Conservation (phyloP, 92 coral and sea anemone species). For the Montipora capitata region DNA sequence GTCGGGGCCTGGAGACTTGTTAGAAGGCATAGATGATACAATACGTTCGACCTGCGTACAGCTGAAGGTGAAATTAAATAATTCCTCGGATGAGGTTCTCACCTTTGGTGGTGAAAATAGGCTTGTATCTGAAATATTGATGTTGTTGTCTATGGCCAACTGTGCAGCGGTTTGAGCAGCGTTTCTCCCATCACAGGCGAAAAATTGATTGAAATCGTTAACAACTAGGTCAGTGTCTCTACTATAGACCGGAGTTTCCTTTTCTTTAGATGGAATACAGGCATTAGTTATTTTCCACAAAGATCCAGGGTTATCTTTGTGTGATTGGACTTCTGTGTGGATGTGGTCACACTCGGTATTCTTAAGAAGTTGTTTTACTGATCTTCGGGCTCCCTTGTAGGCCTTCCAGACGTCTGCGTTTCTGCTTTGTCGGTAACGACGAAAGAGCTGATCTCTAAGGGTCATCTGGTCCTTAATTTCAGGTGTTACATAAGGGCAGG, state of each 20-base stretch:
- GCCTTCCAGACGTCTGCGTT: conserved; percentile 7
- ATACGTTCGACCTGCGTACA: conserved; percentile 22
- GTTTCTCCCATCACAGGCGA: conserved; percentile 43
- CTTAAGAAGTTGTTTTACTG: conserved; percentile 16
- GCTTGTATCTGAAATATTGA: neutral
- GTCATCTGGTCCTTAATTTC: conserved; percentile 40
- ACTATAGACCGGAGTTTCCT: conserved; percentile 39
- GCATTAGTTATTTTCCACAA: conserved; percentile 47
- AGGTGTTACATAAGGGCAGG: conserved; percentile 74
- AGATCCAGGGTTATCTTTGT: conserved; percentile 14
- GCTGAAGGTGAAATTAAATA: conserved; percentile 31
- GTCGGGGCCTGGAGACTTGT: conserved; percentile 63
- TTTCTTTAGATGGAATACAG: conserved; percentile 48
- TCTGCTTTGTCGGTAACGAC: conserved; percentile 8
- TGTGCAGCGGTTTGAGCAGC: conserved; percentile 19
- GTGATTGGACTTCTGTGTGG: conserved; percentile 33
- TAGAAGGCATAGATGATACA: conserved; percentile 29
- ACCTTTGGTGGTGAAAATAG: conserved; percentile 36
- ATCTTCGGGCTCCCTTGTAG: conserved; percentile 7
- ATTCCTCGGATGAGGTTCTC: conserved; percentile 27
- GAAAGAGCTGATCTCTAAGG: neutral
- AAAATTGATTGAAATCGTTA: conserved; percentile 46
- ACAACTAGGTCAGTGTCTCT: conserved; percentile 37
- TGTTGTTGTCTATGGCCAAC: conserved; percentile 21
- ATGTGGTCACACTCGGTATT: conserved; percentile 22